phyloP scores from a whole-genome alignment of 2,797 vertebrate genomes.

The Coranthus polyacanthus region DNA sequence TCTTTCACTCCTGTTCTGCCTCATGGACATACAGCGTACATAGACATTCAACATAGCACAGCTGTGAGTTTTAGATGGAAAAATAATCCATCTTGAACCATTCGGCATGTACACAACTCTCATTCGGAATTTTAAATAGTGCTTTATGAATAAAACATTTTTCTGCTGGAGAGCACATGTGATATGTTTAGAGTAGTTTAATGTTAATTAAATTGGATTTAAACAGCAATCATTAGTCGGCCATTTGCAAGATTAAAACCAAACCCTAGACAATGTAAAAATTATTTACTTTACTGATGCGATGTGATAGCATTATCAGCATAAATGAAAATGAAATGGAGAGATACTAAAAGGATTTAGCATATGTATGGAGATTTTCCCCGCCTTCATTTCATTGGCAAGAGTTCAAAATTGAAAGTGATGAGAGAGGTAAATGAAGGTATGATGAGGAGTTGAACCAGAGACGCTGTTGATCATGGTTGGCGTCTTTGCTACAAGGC shows the following conservation, averaged over 20 bases:
- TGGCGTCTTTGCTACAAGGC: too few relatives aligned
- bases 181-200: background rate
- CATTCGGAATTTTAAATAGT: constrained; percentile 13
- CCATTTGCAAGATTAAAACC: background rate
- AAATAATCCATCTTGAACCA: constrained; percentile 24
- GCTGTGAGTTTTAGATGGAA: constrained; percentile 4
- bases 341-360: too few relatives aligned
- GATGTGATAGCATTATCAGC: too few relatives aligned
- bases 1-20: constrained; percentile 13
- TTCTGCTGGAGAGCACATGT: background rate
- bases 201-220: constrained; percentile 1
- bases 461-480: too few relatives aligned
- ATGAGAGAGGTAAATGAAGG: too few relatives aligned
- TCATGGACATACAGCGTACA: background rate
- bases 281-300: too few relatives aligned
- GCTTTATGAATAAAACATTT: constrained; percentile 18
- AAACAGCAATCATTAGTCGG: background rate
- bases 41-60: constrained; percentile 6
- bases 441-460: too few relatives aligned
- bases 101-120: constrained; percentile 11
- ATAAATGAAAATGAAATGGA: too few relatives aligned
- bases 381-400: too few relatives aligned
- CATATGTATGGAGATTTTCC: too few relatives aligned
- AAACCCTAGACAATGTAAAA: background rate
- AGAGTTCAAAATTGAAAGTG: too few relatives aligned